A percentile compares a stretch with the other conserved stretches of the same genome.
phyloP scores from a whole-genome alignment of 2,797 vertebrate species.

The Mormyrus proboscirostris region DNA sequence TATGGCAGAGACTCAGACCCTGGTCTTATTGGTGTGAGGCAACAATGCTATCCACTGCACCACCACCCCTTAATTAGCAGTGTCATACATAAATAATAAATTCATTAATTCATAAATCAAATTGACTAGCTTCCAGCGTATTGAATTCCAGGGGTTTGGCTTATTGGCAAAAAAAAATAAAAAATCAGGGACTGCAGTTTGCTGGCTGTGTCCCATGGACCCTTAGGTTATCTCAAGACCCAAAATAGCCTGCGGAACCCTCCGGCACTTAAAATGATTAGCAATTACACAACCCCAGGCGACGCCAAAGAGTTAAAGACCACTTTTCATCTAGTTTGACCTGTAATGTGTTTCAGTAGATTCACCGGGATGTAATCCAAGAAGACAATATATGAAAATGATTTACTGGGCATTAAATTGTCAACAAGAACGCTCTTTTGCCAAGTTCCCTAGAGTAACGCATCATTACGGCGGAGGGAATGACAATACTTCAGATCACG shows the following conservation, averaged over 20 bases:
- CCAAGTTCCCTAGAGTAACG: conserved; percentile 45
- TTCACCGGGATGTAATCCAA: conserved; percentile 58
- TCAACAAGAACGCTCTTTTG: conserved; percentile 54
- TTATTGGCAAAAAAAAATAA: neutral
- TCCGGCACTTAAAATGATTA: conserved; percentile 65
- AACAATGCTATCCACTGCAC: neutral
- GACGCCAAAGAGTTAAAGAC: conserved; percentile 58
- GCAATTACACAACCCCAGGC: conserved; percentile 58
- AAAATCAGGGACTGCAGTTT: neutral
- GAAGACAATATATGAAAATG: conserved; percentile 66
- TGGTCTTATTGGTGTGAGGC: neutral
- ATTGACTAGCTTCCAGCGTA: neutral
- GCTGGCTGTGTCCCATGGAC: conserved; percentile 9
- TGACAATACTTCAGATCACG: conserved; percentile 30
- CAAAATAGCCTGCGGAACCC: conserved; percentile 46
- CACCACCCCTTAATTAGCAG: neutral
- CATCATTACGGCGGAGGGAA: conserved; percentile 44
- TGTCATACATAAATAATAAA: neutral
- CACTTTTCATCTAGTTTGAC: conserved; percentile 58
- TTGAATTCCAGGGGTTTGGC: neutral
- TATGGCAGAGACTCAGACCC: neutral
- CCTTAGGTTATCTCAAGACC: conserved; percentile 44
- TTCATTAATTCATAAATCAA: neutral
- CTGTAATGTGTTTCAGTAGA: conserved; percentile 49
- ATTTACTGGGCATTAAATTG: conserved; percentile 61